Conservation (phyloP, 1,140 invertebrate species). For the Steinernema khuongi region DNA sequence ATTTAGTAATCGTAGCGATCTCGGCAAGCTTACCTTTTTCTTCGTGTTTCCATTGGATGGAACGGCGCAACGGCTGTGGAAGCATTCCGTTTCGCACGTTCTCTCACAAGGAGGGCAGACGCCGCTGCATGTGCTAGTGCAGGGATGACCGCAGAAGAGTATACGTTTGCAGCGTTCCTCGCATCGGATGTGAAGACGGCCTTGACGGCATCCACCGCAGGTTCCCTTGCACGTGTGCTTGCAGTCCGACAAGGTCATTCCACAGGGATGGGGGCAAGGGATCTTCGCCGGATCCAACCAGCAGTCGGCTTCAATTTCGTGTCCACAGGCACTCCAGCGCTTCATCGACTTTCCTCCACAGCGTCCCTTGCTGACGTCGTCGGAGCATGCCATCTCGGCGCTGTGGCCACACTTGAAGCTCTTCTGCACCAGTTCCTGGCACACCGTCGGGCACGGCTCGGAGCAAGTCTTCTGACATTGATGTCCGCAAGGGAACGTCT, state of each 20-base stretch:
- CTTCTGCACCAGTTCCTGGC: slow-evolving; percentile 19
- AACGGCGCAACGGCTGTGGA: slow-evolving; percentile 27
- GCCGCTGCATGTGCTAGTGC: slow-evolving; percentile 40
- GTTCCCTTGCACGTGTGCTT: slow-evolving; percentile 50
- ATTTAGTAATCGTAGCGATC: slow-evolving; percentile 18
- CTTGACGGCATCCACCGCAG: slow-evolving; percentile 47
- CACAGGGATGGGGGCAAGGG: slow-evolving; percentile 38
- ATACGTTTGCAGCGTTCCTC: slow-evolving; percentile 48
- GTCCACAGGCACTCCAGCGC: slow-evolving; percentile 27
- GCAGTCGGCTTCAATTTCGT: slow-evolving; percentile 21
- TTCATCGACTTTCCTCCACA: slow-evolving; percentile 21
- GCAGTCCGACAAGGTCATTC: slow-evolving; percentile 41
- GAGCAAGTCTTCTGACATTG: slow-evolving; percentile 24
- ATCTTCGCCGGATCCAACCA: neutral
- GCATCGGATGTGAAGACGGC: slow-evolving; percentile 59
- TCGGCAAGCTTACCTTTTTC: slow-evolving; percentile 18
- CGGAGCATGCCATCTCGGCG: slow-evolving; percentile 25
- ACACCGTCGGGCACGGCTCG: slow-evolving; percentile 9
- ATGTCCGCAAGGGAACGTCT: slow-evolving; percentile 27
- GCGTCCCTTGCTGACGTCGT: neutral
- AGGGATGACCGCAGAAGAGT: slow-evolving; percentile 60
- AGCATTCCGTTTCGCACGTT: slow-evolving; percentile 33
- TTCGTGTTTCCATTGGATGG: neutral
- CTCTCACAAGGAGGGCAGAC: slow-evolving; percentile 47
- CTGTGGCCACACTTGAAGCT: slow-evolving; percentile 28